These are phyloP conservation scores for Ornithoptera alexandrae DNA, from an alignment of 2,888 invertebrate species.

Conservation along the genomic window DNA sequence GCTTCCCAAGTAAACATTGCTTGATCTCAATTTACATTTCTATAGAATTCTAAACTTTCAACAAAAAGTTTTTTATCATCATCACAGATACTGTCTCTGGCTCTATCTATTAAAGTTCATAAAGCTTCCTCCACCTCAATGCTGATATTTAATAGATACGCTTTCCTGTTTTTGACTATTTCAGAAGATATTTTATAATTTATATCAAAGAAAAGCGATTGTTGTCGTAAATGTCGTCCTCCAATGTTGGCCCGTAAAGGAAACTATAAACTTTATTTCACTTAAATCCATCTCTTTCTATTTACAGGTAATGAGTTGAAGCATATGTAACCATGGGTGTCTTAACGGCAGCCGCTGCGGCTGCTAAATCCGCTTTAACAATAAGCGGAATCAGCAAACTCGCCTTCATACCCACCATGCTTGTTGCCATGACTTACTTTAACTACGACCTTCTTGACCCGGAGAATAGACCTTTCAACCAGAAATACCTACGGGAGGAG, in stretches of 20 bases:
- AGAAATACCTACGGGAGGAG: constrained; percentile 81
- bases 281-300: neutral
- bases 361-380: constrained; percentile 85
- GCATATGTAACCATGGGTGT: constrained; percentile 58
- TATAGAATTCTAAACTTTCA: too few species aligned
- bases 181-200: too few species aligned
- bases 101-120: too few species aligned
- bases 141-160: too few species aligned
- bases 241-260: neutral
- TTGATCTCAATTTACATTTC: too few species aligned
- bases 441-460: constrained; percentile 93
- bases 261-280: neutral
- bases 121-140: too few species aligned
- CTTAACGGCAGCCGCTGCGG: constrained; percentile 78
- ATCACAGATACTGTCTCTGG: too few species aligned
- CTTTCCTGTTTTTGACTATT: too few species aligned
- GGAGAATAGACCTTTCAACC: constrained; percentile 88
- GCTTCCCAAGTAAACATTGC: too few species aligned
- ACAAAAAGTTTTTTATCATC: too few species aligned
- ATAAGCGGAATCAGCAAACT: constrained; percentile 86
- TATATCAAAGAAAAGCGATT: too few species aligned
- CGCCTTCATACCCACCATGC: constrained; percentile 85
- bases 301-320: constrained; percentile 41
- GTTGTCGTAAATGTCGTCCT: neutral
- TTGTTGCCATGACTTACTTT: constrained; percentile 89